Conservation (phyloP, 2,888 invertebrate species). For the Torymus texanus region DNA sequence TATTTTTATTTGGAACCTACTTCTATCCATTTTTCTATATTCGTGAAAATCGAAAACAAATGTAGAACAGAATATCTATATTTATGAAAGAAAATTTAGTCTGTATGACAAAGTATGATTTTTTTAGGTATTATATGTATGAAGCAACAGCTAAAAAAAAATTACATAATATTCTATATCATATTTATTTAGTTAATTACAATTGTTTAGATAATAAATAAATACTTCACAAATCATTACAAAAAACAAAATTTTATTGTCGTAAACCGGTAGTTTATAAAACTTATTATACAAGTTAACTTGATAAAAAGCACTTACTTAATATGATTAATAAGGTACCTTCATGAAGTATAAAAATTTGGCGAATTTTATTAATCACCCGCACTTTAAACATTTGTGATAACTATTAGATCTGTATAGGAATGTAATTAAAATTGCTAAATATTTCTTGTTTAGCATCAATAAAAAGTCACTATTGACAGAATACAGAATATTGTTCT, state of each 20-base stretch:
- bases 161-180: too few species aligned
- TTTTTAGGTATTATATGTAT: background rate
- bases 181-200: too few species aligned
- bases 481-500: background rate
- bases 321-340: constrained; percentile 67
- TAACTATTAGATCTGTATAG: constrained; percentile 10
- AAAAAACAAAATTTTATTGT: constrained; percentile 31
- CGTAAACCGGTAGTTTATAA: constrained; percentile 5
- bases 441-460: background rate
- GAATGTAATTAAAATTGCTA: background rate
- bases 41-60: background rate
- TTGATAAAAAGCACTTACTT: constrained; percentile 25
- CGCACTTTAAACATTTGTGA: constrained; percentile 33
- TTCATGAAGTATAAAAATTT: constrained; percentile 70
- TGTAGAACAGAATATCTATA: constrained; percentile 3
- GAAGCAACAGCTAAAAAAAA: background rate
- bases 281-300: constrained; percentile 18
- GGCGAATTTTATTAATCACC: constrained; percentile 58
- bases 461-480: background rate
- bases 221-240: too few species aligned
- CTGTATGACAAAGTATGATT: background rate
- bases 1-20: constrained; percentile 34
- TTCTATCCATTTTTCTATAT: constrained; percentile 35
- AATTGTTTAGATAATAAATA: too few species aligned
- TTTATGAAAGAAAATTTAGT: constrained; percentile 6